Evolutionary conservation across 2,113 vertebrate species (phyloP).

Genomic region (Kryptolebias marmoratus): DNA sequence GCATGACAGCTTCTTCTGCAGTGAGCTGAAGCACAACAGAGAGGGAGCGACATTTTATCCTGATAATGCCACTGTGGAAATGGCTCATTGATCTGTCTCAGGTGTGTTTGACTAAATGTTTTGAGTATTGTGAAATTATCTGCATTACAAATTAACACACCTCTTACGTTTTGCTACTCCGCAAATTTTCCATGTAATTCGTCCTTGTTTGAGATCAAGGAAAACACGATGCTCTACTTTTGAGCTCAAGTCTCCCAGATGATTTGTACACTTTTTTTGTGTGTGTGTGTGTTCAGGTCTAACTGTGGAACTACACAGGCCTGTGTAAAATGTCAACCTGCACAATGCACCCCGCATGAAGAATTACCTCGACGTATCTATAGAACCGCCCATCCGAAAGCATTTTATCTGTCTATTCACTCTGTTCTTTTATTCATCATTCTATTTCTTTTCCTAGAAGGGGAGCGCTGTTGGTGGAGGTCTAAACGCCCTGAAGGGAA

Average conservation of each 20-base stretch:
- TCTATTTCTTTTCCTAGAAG: slow-evolving; percentile 53
- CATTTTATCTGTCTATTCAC: slow-evolving; percentile 55
- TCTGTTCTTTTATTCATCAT: slow-evolving; percentile 70
- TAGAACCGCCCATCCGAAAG: slow-evolving; percentile 41
- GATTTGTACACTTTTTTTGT: background rate
- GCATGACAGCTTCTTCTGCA: no score
- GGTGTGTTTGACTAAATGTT: no score
- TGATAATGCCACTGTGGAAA: background rate
- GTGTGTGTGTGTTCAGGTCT: background rate
- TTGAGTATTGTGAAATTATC: background rate
- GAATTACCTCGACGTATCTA: slow-evolving; percentile 46
- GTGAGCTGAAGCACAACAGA: background rate
- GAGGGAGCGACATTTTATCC: background rate
- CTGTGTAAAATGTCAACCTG: slow-evolving; percentile 55
- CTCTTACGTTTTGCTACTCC: no score
- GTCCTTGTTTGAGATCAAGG: no score
- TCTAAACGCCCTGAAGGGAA: slow-evolving; percentile 57
- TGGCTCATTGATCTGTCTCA: no score
- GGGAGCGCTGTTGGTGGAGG: slow-evolving; percentile 45
- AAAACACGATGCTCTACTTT: background rate
- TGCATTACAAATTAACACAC: no score
- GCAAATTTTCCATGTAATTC: no score
- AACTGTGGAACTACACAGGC: background rate
- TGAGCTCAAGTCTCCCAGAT: background rate
- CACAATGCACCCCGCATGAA: slow-evolving; percentile 23